These are phyloP conservation scores for Henricia sp. DNA, from an alignment of 53 echinoderm and acorn worm species.

Conservation along the genomic window DNA sequence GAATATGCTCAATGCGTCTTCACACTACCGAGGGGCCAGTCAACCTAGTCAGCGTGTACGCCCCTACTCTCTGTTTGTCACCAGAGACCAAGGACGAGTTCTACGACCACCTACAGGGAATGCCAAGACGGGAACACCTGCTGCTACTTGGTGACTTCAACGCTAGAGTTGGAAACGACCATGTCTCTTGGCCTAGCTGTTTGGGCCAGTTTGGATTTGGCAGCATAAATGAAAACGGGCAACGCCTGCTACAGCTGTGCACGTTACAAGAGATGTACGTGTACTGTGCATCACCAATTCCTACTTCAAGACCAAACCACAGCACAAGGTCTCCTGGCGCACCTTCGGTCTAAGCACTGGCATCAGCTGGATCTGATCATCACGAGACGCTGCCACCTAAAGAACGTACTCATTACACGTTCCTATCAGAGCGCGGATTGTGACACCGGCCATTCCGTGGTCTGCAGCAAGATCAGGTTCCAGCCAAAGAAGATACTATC, in stretches of 20 bases:
- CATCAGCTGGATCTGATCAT: slow-evolving; percentile 36
- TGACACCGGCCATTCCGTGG: not conserved
- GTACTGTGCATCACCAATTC: too few species aligned
- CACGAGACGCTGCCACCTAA: not conserved
- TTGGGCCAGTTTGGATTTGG: slow-evolving; percentile 61
- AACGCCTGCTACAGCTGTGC: slow-evolving; percentile 40
- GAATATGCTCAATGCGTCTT: too few species aligned
- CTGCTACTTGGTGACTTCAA: slow-evolving; percentile 47
- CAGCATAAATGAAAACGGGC: slow-evolving; percentile 68
- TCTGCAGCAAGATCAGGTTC: slow-evolving; percentile 11
- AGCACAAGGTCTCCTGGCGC: slow-evolving; percentile 58
- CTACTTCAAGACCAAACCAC: too few species aligned
- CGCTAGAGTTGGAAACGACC: slow-evolving; percentile 64
- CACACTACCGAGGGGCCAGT: too few species aligned
- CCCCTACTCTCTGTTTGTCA: slow-evolving; percentile 24
- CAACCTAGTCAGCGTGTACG: too few species aligned
- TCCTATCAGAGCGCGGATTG: slow-evolving; percentile 28
- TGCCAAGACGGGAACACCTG: slow-evolving; percentile 6
- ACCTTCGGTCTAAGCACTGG: slow-evolving; percentile 52
- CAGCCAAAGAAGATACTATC: not conserved
- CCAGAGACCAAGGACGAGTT: slow-evolving; percentile 47
- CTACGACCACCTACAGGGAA: slow-evolving; percentile 28
- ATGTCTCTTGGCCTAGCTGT: slow-evolving; percentile 54
- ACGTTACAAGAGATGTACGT: too few species aligned
- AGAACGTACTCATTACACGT: not conserved